Evolutionary conservation across 2,797 vertebrate genomes (phyloP).

Genomic region (Sebastes glaucus): DNA sequence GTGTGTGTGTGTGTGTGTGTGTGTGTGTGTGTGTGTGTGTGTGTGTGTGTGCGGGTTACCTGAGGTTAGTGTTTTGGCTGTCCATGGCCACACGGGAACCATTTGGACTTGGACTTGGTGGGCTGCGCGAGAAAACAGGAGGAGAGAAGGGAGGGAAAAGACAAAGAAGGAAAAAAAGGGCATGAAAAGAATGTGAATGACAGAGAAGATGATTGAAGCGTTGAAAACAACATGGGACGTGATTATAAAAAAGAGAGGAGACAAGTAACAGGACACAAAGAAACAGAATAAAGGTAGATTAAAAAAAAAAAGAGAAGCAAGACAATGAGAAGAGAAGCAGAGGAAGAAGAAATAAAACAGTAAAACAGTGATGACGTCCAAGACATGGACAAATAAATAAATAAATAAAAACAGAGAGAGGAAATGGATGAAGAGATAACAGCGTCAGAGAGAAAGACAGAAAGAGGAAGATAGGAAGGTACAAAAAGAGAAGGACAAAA

Average conservation of each 20-base stretch:
- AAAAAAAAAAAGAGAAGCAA: neutral
- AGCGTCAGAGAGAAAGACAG: neutral
- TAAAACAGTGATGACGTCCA: neutral
- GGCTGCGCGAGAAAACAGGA: conserved; percentile 67
- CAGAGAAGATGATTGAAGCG: conserved; percentile 23
- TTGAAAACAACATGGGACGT: conserved; percentile 15
- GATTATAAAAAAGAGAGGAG: conserved; percentile 9
- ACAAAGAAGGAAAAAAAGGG: conserved; percentile 5
- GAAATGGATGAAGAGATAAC: neutral
- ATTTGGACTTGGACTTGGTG: conserved; percentile 82
- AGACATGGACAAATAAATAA: neutral
- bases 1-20: no score
- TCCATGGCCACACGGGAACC: conserved; percentile 79
- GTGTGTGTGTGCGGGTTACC: conserved; percentile 65
- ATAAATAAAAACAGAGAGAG: conserved; percentile 1
- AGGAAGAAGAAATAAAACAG: neutral
- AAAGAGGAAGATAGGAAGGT: neutral
- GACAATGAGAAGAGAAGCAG: neutral
- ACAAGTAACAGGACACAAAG: neutral
- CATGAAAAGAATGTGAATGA: conserved; percentile 31
- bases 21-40: conserved; percentile 1
- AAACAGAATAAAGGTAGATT: neutral
- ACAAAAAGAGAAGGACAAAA: conserved; percentile 14
- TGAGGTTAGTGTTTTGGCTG: conserved; percentile 83
- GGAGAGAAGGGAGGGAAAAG: conserved; percentile 17